Evolutionary conservation across 2,113 vertebrate species (phyloP).

Genomic region (Eleginops maclovinus): DNA sequence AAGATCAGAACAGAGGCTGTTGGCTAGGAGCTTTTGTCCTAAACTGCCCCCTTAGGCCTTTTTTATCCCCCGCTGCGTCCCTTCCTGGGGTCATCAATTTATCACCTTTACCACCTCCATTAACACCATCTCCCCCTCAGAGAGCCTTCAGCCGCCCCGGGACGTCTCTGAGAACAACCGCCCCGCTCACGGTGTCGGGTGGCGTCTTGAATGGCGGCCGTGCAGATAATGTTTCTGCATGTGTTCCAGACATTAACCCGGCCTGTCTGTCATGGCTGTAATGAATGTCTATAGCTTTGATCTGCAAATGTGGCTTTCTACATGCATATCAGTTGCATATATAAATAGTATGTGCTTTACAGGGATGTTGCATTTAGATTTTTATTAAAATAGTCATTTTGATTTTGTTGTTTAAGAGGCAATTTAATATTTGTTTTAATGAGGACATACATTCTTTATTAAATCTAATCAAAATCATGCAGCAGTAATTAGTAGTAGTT

Average conservation of each 20-base stretch:
- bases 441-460: neutral
- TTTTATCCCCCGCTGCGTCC: slow-evolving; percentile 53
- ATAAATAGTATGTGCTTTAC: neutral
- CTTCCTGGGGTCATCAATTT: slow-evolving; percentile 58
- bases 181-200: slow-evolving; percentile 57
- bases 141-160: slow-evolving; percentile 35
- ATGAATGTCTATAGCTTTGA: neutral
- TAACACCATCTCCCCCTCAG: slow-evolving; percentile 60
- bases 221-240: slow-evolving; percentile 26
- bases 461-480: neutral
- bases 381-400: neutral
- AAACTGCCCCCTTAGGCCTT: slow-evolving; percentile 40
- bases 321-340: neutral
- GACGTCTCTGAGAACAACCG: slow-evolving; percentile 41
- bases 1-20: slow-evolving; percentile 46
- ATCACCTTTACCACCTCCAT: slow-evolving; percentile 69
- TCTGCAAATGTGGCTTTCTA: neutral
- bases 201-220: slow-evolving; percentile 32
- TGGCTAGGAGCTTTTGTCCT: slow-evolving; percentile 46
- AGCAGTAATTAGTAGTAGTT: neutral
- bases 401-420: neutral
- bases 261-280: neutral
- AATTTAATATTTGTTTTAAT: neutral
- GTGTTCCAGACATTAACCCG: neutral
- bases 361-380: neutral